phyloP scores from a whole-genome alignment of 2,797 vertebrate genomes.

The Platalea minor region DNA sequence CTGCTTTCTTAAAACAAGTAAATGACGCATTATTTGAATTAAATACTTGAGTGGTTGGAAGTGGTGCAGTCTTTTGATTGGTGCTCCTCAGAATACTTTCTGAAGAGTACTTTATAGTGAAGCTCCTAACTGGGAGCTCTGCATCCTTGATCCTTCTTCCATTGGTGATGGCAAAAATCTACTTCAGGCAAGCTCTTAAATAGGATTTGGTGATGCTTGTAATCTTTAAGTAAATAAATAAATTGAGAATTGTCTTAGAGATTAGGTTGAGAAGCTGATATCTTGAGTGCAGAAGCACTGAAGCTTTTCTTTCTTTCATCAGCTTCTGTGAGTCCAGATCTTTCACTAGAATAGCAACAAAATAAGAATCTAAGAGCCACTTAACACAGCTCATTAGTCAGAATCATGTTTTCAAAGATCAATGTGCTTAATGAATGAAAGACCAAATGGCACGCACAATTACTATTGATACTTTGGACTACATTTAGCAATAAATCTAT shows the following conservation, averaged over 20 bases:
- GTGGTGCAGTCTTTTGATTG: not conserved
- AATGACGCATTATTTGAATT: not conserved
- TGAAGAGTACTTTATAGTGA: not conserved
- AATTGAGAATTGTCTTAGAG: not conserved
- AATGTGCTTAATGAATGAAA: not conserved
- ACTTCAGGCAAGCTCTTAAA: not conserved
- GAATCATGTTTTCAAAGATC: slow-evolving; percentile 15
- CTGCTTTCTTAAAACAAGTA: not conserved
- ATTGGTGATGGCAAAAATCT: not conserved
- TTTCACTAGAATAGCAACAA: not conserved
- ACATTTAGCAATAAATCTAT: not conserved
- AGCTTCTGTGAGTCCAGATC: not conserved
- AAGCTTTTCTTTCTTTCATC: slow-evolving; percentile 5
- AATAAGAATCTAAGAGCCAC: not conserved
- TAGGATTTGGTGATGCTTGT: not conserved
- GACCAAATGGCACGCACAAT: not conserved
- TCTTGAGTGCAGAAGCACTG: not conserved
- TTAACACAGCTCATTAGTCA: slow-evolving; percentile 28
- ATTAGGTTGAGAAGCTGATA: not conserved
- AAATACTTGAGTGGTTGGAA: not conserved
- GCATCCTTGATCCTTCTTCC: not conserved
- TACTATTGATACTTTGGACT: not conserved
- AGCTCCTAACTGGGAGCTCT: not conserved
- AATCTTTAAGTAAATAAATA: slow-evolving; percentile 12
- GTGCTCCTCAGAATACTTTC: not conserved